Conservation (phyloP, 2,113 vertebrate species). For the Anoura caudifer region DNA sequence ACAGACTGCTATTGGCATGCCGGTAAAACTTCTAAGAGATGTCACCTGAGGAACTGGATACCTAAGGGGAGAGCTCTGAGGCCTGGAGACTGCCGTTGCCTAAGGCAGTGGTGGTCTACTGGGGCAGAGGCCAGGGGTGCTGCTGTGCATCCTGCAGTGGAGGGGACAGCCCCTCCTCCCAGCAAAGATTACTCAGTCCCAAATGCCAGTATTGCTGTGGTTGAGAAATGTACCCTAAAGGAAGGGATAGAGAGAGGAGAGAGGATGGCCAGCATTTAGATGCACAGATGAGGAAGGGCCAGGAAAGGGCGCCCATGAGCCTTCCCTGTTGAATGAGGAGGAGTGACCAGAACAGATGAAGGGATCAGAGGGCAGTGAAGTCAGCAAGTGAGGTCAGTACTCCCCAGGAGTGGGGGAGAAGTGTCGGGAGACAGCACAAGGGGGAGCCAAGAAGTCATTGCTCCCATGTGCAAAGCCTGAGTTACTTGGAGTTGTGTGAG, state of each 20-base stretch:
- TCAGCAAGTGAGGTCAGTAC: background rate
- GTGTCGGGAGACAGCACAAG: background rate
- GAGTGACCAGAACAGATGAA: background rate
- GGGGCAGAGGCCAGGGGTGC: background rate
- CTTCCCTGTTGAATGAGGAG: background rate
- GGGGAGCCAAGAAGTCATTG: background rate
- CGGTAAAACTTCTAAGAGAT: background rate
- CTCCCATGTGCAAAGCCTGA: background rate
- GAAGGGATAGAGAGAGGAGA: background rate
- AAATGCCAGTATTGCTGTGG: background rate
- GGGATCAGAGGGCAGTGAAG: background rate
- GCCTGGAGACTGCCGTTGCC: background rate
- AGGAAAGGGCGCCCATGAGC: background rate
- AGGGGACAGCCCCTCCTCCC: background rate
- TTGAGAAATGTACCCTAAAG: background rate
- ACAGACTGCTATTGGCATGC: background rate
- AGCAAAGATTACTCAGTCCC: background rate
- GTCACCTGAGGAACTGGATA: background rate
- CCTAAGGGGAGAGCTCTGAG: background rate
- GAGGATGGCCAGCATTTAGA: background rate
- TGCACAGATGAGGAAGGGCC: background rate
- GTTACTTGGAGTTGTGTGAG: background rate
- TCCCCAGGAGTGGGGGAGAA: background rate
- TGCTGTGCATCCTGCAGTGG: background rate
- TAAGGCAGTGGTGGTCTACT: background rate